These are phyloP conservation scores for Callocephalon fimbriatum DNA, from an alignment of 2,113 vertebrate genomes.

Conservation along the genomic window DNA sequence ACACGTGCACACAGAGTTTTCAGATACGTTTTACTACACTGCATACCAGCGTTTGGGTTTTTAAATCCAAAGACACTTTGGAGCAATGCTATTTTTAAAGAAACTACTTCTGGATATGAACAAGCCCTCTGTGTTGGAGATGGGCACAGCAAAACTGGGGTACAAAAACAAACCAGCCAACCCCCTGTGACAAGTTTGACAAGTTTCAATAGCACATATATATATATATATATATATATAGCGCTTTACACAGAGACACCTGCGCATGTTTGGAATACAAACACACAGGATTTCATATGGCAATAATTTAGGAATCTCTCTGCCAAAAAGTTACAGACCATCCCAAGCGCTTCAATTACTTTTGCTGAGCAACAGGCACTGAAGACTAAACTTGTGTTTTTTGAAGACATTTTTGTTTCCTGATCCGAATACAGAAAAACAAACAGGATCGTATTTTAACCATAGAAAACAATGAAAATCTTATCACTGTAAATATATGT, in stretches of 20 bases:
- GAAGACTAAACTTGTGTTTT: neutral
- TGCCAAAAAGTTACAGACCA: neutral
- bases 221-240: neutral
- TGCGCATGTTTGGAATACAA: neutral
- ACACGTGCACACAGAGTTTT: neutral
- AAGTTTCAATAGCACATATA: neutral
- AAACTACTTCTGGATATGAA: neutral
- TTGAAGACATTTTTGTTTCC: conserved; percentile 54
- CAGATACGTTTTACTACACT: neutral
- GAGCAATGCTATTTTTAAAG: neutral
- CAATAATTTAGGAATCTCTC: neutral
- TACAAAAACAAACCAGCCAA: neutral
- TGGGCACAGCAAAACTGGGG: neutral
- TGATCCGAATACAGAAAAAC: conserved; percentile 57
- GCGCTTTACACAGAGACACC: neutral
- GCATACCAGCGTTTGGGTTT: neutral
- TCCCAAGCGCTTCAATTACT: neutral
- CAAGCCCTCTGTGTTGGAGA: neutral
- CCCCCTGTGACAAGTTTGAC: neutral
- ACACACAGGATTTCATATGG: neutral
- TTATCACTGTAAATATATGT: conserved; percentile 72
- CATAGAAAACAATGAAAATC: conserved; percentile 66
- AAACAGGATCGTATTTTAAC: conserved; percentile 75
- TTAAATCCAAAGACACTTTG: neutral
- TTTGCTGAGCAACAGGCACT: conserved; percentile 11